Evolutionary conservation across 2,888 invertebrate genomes (phyloP), one percentile per base, ranked within the genome.

Genomic region (Trisateles emortualis): DNA sequence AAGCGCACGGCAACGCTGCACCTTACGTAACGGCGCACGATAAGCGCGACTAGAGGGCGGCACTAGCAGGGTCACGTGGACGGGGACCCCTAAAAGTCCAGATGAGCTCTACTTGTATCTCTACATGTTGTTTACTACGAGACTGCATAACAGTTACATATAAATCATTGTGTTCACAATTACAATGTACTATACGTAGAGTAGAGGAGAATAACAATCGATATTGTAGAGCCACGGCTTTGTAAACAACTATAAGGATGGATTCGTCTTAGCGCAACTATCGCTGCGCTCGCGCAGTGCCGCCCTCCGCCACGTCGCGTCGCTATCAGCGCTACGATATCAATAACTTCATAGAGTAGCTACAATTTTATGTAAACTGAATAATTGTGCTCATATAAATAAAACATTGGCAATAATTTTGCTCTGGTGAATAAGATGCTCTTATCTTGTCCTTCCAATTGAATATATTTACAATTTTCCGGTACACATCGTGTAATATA

Each of bases 21-120:
- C 52, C 72, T 81, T 80, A 79, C 73, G 78, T 81, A 80, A 84
- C 71, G 60, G 63, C 48, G 54, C 59, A 43, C 49, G 58, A 68
- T 55, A 69, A 61, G 38, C 16, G 47, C 52, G 33, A 44, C 44
- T 60, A 70, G 72, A 72, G 68, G 70, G 70, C 68, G 65, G 39
- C 67, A 64, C 72, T 59, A 52, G 61, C 33, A 49, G 48, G 69
- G 68, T 71, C 64, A 70, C 38, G 48, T 59, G 53, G 51, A 40
- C 55, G 38, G 22, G 42, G 49, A 29, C 14, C 49, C 24, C 16
- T 0, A 9, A 14, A 26, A 22, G 26, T 33, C 22, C 29, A 41
- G 44, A 17, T 24, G 17, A 36, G 19, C 19, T n/a, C 36, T 16
- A 36, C n/a, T 36, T 36, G 9, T 32, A 39, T 5, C 9, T n/a